Base-by-base conservation (phyloP, 2,888 invertebrate species). In the Yponomeuta evonymella region DNA sequence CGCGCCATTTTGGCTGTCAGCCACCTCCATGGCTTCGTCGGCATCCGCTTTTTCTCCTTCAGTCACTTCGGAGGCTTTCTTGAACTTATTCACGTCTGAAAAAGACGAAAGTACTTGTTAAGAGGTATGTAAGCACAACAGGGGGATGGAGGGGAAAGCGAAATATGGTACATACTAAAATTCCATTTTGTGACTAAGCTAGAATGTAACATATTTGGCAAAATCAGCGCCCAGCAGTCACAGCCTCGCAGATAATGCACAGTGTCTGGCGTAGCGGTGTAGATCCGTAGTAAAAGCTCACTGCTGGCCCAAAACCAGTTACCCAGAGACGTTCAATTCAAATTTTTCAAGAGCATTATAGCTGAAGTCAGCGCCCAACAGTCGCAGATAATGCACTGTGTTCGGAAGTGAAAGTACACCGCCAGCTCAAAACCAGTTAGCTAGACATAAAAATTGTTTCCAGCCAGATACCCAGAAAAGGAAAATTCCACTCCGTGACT, bases 181-280 rank as follows among this genome's bases (percentile, higher is more conserved):
- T 36, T 36, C 36, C 36, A 36, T 5, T 36, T 5, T 36, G 36
- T 36, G 12, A 51, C 51, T 51, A 9, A 12, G 51, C 10, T 5
- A 62, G 33, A 72, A 84, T 89, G 85, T 89, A 96, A 97, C 96
- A 82, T 95, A 97, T 92, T 96, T 96, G 70, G 96, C 95, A 70
- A 95, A 94, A 84, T 98, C 98, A 9, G 95, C 96, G 0, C 97
- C 98, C 75, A 98, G 92, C 66, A 99, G 90, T 11, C 98, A 88
- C 33, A 33, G 33, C 33, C 3, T 33, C 33, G 6, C 51, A 51
- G 6, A 12, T 12, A 51, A 51, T 51, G 4, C 10, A 51, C 51
- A 51, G 51, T 51, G 4, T 51, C 51, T 51, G 95, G 94, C 48
- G 95, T 93, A 36, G 97, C 95, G 58, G 98, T 96, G 88, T 98